Evolutionary conservation across 2,113 vertebrate species (phyloP).

Genomic region (Barnardius zonarius): DNA sequence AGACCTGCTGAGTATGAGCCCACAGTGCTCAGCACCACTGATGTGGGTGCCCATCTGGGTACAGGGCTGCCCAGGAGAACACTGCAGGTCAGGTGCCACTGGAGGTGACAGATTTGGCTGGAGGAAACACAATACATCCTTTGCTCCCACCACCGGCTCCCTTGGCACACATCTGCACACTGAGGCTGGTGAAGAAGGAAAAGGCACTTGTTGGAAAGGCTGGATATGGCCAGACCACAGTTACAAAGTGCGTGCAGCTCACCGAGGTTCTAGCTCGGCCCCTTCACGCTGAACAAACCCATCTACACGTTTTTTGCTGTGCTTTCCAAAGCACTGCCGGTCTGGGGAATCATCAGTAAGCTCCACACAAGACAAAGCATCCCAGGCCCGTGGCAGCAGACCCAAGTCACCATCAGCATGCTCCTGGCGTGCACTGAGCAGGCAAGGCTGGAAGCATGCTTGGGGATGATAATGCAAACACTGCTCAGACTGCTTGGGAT

Average conservation of each 20-base stretch:
- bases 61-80: fast-evolving
- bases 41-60: background rate
- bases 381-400: background rate
- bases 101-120: background rate
- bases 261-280: background rate
- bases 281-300: background rate
- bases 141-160: background rate
- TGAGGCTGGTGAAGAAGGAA: fast-evolving
- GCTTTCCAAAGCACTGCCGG: background rate
- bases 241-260: background rate
- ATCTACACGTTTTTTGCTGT: background rate
- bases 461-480: fast-evolving
- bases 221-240: background rate
- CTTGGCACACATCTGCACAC: fast-evolving
- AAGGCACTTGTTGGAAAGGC: background rate
- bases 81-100: background rate
- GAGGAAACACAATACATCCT: fast-evolving
- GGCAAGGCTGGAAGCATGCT: fast-evolving
- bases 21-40: background rate
- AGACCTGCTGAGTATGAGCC: background rate
- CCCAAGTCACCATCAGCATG: background rate
- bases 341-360: background rate
- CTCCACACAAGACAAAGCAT: background rate
- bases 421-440: fast-evolving
- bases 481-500: background rate